Base-by-base conservation (phyloP, 2,888 invertebrate species). In the Eurytoma adleriae region DNA sequence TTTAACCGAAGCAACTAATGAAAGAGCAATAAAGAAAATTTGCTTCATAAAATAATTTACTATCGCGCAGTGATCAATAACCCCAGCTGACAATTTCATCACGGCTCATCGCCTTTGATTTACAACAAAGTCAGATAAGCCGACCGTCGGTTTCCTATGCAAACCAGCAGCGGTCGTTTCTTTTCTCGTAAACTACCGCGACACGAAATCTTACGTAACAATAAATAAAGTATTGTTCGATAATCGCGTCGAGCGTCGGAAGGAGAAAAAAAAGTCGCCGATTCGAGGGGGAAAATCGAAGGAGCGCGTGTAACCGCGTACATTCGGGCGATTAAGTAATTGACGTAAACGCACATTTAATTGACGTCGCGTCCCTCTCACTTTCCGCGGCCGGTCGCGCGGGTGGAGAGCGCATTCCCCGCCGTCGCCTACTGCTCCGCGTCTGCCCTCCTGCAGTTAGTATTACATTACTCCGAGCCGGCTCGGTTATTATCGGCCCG, bases 341-440 rank as follows among this genome's bases (percentile, higher is more conserved):
- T 68, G 79, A 76, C 81, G 61, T 74, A 81, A 77, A 72, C 78
- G 71, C 67, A 72, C 78, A 78, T 79, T 83, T 81, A 81, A 81
- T 79, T 81, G 78, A 79, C 81, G 67, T n/a, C 27, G 69, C 64
- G 56, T 69, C 64, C 59, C 50, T 20, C n/a, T 16, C 48, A 70
- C 7, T 18, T n/a, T 70, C 56, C 56, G 30, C 20, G 70, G 40
- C 4, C 59, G 72, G 76, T 70, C 54, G 13, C 40, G 73, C 79
- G 78, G 77, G 75, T 76, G 82, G 80, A 81, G 80, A 80, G 61
- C 81, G 64, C 77, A 20, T 74, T 48, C 68, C 77, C 57, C 72
- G 50, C 72, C 68, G 59, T 64, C 72, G 20, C 54, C 68, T 72
- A 77, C 76, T 40, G 56, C 18, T 48, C 20, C 24, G 7, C 16